Evolutionary conservation across 1,140 invertebrate species (phyloP), one percentile per base, ranked within the genome.

Genomic region (Cherax destructor): DNA sequence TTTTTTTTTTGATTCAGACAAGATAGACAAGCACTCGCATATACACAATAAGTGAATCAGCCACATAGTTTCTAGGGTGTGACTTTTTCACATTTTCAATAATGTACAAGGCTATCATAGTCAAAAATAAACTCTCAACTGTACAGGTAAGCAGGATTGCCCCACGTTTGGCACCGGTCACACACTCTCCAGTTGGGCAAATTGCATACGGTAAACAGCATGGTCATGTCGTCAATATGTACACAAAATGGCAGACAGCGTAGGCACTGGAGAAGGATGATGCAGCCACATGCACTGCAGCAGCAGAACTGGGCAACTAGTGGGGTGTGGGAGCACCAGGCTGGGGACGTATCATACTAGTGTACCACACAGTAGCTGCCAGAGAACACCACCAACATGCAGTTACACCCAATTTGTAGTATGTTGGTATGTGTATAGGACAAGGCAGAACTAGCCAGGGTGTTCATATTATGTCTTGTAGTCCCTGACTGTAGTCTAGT

Each of bases 111-210:
- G 79, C 50, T 81, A 81, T 81, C 79, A 81, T 81, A 81, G 79
- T 81, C 79, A 91, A 91, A 91, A 91, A 91, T 91, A 91, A 91
- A 91, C 89, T 91, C 89, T 91, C 89, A 91, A 91, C 89, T 91
- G 89, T 91, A 91, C 89, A 91, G 61, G 83, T 85, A 91, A 91
- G 83, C 74, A 61, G 76, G 83, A 85, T 79, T 84, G 83, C 89
- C 86, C 76, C 76, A 91, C 56, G 24, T 91, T 91, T 91, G 89
- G 89, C 89, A 91, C 89, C 89, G 83, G 81, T 90, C 88, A 84
- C 77, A 87, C 74, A 80, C 86, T 88, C 83, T 85, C 83, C 83
- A 79, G 89, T 76, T 56, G 83, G 77, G 89, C 74, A 85, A 74
- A 80, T 85, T 85, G 89, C 89, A 91, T 90, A 83, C 88, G 72